phyloP scores from a whole-genome alignment of 2,888 invertebrate species.

The Erpobdella octoculata region DNA sequence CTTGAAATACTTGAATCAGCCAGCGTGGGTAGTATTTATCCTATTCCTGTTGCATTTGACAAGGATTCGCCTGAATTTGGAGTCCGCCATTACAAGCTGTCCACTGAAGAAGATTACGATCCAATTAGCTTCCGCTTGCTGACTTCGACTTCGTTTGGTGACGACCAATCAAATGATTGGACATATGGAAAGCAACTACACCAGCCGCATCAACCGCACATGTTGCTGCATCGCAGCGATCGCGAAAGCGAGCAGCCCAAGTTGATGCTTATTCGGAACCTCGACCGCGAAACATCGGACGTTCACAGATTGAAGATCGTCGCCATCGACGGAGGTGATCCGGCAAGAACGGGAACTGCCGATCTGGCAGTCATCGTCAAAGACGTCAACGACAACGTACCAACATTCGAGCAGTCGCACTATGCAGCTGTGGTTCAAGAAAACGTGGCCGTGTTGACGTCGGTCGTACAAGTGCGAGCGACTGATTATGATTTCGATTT shows the following conservation, averaged over 20 bases:
- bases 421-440: conserved; percentile 27
- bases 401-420: conserved; percentile 22
- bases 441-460: conserved; percentile 14
- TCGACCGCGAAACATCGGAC: conserved; percentile 37
- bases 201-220: neutral
- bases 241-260: neutral
- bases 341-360: conserved; percentile 33
- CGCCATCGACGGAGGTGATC: conserved; percentile 37
- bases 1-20: conserved; percentile 28
- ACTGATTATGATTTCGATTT: conserved; percentile 28
- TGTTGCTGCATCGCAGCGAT: neutral
- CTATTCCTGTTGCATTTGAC: conserved; percentile 29
- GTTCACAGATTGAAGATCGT: conserved; percentile 33
- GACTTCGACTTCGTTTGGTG: neutral
- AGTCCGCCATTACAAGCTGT: conserved; percentile 30
- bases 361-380: conserved; percentile 30
- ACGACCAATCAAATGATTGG: conserved; percentile 3
- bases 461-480: conserved; percentile 26
- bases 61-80: conserved; percentile 28
- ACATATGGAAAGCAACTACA: neutral
- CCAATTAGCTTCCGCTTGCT: neutral
- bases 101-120: conserved; percentile 9
- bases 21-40: conserved; percentile 17
- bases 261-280: conserved; percentile 32
- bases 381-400: conserved; percentile 33